Percentiles rank a stretch among this genome's conserved stretches.
Conservation (phyloP, 2,888 invertebrate species). For the Tuta absoluta region DNA sequence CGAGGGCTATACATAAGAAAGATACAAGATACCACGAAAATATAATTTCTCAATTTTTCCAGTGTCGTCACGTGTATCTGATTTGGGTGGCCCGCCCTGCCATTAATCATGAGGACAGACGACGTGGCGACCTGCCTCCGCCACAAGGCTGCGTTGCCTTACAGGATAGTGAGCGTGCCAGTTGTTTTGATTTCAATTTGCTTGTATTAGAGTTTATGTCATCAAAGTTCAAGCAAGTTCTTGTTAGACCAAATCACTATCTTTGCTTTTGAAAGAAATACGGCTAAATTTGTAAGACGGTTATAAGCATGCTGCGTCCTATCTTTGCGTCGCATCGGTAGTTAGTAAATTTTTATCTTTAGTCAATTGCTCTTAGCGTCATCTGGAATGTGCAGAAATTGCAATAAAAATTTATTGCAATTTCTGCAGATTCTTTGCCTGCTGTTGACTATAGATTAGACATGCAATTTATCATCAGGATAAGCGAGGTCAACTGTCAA, state of each 20-base stretch:
- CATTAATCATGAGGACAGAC: slow-evolving; percentile 68
- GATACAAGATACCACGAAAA: slow-evolving; percentile 38
- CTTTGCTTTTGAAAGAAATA: too few relatives aligned
- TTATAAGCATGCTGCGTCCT: too few relatives aligned
- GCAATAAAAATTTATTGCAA: neutral
- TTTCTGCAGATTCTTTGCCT: neutral
- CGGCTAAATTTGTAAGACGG: too few relatives aligned
- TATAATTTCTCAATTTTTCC: slow-evolving; percentile 63
- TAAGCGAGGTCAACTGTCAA: neutral
- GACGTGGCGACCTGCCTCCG: slow-evolving; percentile 60
- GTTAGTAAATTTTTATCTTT: too few relatives aligned
- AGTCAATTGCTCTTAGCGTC: too few relatives aligned
- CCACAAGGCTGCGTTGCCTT: slow-evolving; percentile 36
- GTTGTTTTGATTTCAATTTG: neutral
- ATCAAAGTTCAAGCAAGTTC: too few relatives aligned
- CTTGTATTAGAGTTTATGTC: too few relatives aligned
- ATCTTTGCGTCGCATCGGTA: too few relatives aligned
- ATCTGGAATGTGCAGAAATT: too few relatives aligned
- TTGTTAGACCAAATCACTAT: too few relatives aligned
- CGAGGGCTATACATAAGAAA: neutral
- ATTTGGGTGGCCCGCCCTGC: slow-evolving; percentile 58
- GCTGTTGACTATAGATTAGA: neutral
- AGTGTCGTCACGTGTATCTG: slow-evolving; percentile 75
- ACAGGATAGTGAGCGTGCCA: neutral
- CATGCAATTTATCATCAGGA: slow-evolving; percentile 7